A percentile compares a stretch with the other conserved stretches of the same genome.
Conservation (phyloP, 2,888 invertebrate species). For the Acanthococcus lagerstroemiae region DNA sequence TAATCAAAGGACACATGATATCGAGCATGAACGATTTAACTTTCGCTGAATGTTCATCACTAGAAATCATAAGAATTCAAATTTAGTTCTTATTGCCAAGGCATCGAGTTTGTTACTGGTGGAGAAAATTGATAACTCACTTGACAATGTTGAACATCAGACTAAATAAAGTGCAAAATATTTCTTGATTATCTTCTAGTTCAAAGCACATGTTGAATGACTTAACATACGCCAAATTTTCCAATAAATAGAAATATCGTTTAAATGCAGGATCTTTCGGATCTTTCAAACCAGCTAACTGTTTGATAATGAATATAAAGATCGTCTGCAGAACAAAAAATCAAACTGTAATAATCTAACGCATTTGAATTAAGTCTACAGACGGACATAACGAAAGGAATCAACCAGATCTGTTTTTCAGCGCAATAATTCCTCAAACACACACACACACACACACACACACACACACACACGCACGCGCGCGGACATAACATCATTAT, state of each 20-base stretch:
- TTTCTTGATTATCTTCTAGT: constrained; percentile 92
- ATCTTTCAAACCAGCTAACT: constrained; percentile 84
- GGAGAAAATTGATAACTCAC: constrained; percentile 50
- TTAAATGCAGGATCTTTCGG: constrained; percentile 96
- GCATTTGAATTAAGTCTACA: no score
- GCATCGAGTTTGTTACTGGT: neutral
- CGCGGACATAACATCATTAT: no score
- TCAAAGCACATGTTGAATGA: constrained; percentile 99
- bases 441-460: no score
- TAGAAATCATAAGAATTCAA: no score
- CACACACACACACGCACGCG: no score
- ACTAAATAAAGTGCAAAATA: constrained; percentile 85
- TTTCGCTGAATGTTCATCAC: constrained; percentile 90
- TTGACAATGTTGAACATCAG: constrained; percentile 94
- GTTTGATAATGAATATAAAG: constrained; percentile 89
- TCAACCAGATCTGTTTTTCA: no score
- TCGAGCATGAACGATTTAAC: constrained; percentile 96
- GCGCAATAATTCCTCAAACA: no score
- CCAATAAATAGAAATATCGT: constrained; percentile 90
- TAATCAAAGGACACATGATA: constrained; percentile 84
- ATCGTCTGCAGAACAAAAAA: constrained; percentile 52
- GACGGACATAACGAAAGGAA: no score
- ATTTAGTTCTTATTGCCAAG: constrained; percentile 26
- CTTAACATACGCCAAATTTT: constrained; percentile 94
- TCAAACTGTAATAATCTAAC: neutral